Evolutionary conservation across 2,888 invertebrate species (phyloP), one percentile per base, ranked within the genome.

Genomic region (Chydorus sphaericus): DNA sequence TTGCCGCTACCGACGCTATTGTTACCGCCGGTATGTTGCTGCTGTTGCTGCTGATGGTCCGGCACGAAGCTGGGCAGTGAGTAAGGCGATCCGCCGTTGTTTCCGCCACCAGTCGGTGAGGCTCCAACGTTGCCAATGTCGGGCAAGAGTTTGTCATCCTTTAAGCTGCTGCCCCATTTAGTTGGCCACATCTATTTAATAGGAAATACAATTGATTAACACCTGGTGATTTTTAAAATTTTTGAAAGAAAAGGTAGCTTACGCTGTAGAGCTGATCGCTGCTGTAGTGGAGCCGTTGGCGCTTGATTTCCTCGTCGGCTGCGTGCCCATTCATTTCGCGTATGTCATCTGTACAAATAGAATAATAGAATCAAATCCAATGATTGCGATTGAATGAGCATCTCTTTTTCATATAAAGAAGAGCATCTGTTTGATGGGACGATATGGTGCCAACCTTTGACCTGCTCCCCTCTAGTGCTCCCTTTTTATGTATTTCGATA

Each of bases 201-300:
- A 16, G 31, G 1, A 23, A 39, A 39, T 7, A 20, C 37, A 2
- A 54, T 18, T 55, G 44, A 48, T 39, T 18, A 16, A 3, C n/a
- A 4, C 3, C 18, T 8, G 6, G n/a, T 29, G 30, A 20, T 49
- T 49, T 28, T 18, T 30, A 6, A 49, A 55, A 48, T 39, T 18
- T 8, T 11, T n/a, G n/a, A 11, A 30, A 16, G 30, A 16, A 18
- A 44, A 18, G 10, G n/a, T 30, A 14, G 38, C 62, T 62, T 59
- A 63, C 63, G 60, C 62, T 62, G 71, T 89, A 90, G 64, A 90
- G 79, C 71, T 88, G 89, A 69, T 90, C 90, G 52, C 88, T 87
- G 66, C 85, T 88, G 70, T 89, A 90, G 65, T 86, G 85, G 68
- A 81, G 80, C 71, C 89, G 80, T 69, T 90, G 89, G 69, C 89